Percentiles rank a stretch among this genome's conserved stretches.
phyloP scores from a whole-genome alignment of 2,113 vertebrate species.

The Tursiops truncatus region DNA sequence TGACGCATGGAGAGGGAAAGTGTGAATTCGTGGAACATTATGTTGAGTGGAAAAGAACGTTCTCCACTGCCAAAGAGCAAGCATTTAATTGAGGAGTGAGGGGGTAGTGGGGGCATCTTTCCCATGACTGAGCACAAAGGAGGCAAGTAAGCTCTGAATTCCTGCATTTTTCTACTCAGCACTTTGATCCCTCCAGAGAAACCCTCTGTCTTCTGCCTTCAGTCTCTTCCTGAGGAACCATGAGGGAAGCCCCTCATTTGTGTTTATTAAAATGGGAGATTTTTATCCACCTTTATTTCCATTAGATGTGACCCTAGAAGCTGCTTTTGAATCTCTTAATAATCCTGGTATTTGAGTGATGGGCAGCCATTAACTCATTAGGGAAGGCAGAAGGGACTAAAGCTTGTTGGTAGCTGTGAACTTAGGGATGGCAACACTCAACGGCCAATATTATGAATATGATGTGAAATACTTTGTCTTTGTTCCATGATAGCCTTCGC shows the following conservation, averaged over 20 bases:
- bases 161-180: background rate
- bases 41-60: slow-evolving; percentile 32
- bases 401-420: background rate
- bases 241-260: too few relatives aligned
- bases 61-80: background rate
- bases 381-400: background rate
- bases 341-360: background rate
- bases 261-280: background rate
- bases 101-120: background rate
- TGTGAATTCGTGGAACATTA: background rate
- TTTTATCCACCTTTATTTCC: background rate
- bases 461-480: background rate
- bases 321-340: background rate
- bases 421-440: background rate
- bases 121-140: background rate
- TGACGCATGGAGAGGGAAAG: background rate
- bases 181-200: background rate
- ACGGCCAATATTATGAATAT: background rate
- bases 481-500: background rate
- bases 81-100: background rate
- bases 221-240: background rate
- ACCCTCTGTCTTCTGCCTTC: background rate
- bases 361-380: background rate
- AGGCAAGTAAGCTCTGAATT: background rate
- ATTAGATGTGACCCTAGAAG: background rate